phyloP scores from a whole-genome alignment of 2,797 vertebrate genomes.

The Vultur gryphus region DNA sequence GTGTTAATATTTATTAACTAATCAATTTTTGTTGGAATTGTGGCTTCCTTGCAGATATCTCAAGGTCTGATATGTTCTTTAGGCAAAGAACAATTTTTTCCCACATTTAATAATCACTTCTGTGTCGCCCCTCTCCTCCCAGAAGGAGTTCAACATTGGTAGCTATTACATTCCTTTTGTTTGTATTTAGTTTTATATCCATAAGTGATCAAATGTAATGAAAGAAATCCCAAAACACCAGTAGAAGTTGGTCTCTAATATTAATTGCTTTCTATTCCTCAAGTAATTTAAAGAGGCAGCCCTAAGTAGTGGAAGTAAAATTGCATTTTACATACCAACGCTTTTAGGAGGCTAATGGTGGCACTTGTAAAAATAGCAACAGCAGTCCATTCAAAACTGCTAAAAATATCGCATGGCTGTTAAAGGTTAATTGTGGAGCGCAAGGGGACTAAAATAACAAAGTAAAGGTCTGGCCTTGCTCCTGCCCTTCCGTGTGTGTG shows the following conservation, averaged over 20 bases:
- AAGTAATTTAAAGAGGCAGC: not conserved
- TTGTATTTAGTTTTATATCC: not conserved
- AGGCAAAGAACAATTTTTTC: not conserved
- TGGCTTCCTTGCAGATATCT: not conserved
- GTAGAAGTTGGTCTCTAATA: not conserved
- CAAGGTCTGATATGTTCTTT: not conserved
- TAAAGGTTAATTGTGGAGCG: slow-evolving; percentile 11
- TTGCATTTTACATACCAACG: not conserved
- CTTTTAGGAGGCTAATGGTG: slow-evolving; percentile 14
- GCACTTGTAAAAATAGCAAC: slow-evolving; percentile 55
- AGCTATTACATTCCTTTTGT: not conserved
- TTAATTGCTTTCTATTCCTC: not conserved
- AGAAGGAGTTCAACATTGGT: not conserved
- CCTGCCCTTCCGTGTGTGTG: not conserved
- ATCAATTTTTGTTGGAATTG: not conserved
- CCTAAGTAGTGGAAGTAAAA: not conserved
- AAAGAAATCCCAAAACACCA: not conserved
- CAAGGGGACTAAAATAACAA: not conserved
- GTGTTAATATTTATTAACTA: not conserved
- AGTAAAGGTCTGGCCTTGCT: not conserved
- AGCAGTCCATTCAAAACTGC: not conserved
- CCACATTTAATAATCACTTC: not conserved
- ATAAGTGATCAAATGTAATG: not conserved
- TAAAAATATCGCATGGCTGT: slow-evolving; percentile 16
- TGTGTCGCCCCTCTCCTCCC: not conserved